Percentiles rank a stretch among this genome's conserved stretches.
Conservation (phyloP, 1,140 invertebrate species). For the Leptinotarsa lineolata region DNA sequence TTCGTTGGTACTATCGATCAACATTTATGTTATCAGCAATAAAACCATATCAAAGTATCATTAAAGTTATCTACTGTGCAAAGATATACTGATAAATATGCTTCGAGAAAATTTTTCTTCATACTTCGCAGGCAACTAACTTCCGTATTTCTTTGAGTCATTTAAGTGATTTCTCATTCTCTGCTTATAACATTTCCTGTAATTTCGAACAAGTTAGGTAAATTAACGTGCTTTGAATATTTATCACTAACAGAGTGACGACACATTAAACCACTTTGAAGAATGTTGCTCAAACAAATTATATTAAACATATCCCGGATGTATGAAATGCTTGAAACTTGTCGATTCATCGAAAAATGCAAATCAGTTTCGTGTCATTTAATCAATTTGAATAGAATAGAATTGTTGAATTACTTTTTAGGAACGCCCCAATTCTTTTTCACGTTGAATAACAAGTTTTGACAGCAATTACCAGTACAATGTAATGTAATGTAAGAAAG, state of each 20-base stretch:
- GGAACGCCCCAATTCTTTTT: background rate
- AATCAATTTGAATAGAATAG: slow-evolving; percentile 19
- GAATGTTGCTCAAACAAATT: slow-evolving; percentile 12
- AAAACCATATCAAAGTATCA: no score
- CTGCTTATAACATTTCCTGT: slow-evolving; percentile 6
- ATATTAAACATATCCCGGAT: slow-evolving; percentile 14
- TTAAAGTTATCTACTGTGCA: no score
- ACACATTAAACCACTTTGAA: slow-evolving; percentile 19
- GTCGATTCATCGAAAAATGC: slow-evolving; percentile 15
- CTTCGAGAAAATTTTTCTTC: no score
- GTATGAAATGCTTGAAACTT: slow-evolving; percentile 8
- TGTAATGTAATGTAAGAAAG: no score
- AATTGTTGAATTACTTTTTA: background rate
- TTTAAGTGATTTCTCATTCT: background rate
- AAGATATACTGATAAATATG: no score
- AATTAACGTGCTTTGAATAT: slow-evolving; percentile 16
- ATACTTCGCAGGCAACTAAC: no score
- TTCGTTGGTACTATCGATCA: no score
- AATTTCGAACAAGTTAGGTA: background rate
- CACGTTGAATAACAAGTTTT: no score
- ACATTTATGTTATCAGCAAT: no score
- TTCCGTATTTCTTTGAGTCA: no score
- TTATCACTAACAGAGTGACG: slow-evolving; percentile 7
- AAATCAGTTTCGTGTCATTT: slow-evolving; percentile 12
- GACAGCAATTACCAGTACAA: no score